Evolutionary conservation across 2,797 vertebrate genomes (phyloP).

Genomic region (Brachymystax lenok): DNA sequence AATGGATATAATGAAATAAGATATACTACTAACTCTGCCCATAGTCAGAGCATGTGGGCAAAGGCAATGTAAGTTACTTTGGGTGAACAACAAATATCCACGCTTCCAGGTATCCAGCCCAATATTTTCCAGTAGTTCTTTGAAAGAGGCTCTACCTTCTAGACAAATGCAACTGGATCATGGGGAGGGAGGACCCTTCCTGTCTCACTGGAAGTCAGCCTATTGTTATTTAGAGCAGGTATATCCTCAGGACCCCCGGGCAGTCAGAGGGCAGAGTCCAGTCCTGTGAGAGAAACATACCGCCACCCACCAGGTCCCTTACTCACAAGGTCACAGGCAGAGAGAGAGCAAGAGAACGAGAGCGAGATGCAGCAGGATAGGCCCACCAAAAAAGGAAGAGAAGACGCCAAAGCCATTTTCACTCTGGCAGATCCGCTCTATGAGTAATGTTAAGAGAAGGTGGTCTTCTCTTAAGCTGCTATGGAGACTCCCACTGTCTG

Average conservation of each 20-base stretch:
- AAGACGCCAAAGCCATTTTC: not conserved
- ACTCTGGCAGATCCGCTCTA: not conserved
- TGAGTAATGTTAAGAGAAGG: not conserved
- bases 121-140: conserved; percentile 63
- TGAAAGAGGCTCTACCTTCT: conserved; percentile 62
- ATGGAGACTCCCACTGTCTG: not conserved
- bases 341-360: not conserved
- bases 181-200: conserved; percentile 76
- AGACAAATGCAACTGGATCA: conserved; percentile 41
- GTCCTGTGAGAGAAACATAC: conserved; percentile 19
- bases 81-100: conserved; percentile 31
- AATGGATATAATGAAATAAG: not conserved
- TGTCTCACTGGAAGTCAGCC: conserved; percentile 75
- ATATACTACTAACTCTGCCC: not conserved
- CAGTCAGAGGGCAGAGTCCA: conserved; percentile 27
- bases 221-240: conserved; percentile 86
- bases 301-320: conserved; percentile 15
- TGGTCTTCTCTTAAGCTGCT: not conserved
- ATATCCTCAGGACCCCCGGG: conserved; percentile 79
- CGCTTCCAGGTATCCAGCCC: conserved; percentile 27
- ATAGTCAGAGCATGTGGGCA: not conserved
- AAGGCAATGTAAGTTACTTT: not conserved
- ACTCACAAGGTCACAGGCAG: conserved; percentile 18
- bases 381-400: not conserved
- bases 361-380: conserved; percentile 10